These are phyloP conservation scores for Damaliscus lunatus DNA, from an alignment of 2,113 vertebrate species.

Conservation along the genomic window DNA sequence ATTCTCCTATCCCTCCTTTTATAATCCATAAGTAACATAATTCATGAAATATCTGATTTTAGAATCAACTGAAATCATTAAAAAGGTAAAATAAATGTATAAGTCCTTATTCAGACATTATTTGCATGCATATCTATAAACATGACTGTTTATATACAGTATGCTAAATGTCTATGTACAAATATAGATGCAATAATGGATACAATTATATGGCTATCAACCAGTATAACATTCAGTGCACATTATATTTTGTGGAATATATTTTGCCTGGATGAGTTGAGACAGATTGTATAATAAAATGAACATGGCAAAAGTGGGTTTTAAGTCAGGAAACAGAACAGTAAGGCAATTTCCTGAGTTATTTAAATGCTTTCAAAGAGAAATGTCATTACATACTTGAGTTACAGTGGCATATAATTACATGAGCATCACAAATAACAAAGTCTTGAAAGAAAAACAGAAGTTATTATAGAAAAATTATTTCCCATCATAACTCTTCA, in stretches of 20 bases:
- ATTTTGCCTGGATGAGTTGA: conserved; percentile 74
- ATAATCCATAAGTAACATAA: neutral
- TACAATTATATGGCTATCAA: conserved; percentile 65
- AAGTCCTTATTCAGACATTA: conserved; percentile 5
- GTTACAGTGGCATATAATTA: conserved; percentile 81
- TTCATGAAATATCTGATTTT: conserved; percentile 18
- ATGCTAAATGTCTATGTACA: conserved; percentile 43
- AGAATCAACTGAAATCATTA: conserved; percentile 49
- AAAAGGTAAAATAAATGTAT: conserved; percentile 20
- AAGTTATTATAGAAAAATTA: conserved; percentile 70
- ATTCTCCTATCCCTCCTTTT: neutral
- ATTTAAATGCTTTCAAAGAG: conserved; percentile 83
- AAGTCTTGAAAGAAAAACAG: conserved; percentile 76
- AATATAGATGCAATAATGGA: conserved; percentile 49
- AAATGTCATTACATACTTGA: conserved; percentile 84
- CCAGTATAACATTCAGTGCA: conserved; percentile 69
- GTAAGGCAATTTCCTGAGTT: conserved; percentile 84
- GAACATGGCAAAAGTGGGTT: conserved; percentile 78
- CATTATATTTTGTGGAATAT: conserved; percentile 54
- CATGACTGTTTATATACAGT: conserved; percentile 23
- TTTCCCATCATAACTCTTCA: conserved; percentile 76
- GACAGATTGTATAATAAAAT: conserved; percentile 80
- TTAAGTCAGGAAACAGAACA: conserved; percentile 82
- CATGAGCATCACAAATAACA: conserved; percentile 78
- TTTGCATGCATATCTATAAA: conserved; percentile 40